Conservation (phyloP, 2,797 vertebrate species). For the Tarsius wallacei region DNA sequence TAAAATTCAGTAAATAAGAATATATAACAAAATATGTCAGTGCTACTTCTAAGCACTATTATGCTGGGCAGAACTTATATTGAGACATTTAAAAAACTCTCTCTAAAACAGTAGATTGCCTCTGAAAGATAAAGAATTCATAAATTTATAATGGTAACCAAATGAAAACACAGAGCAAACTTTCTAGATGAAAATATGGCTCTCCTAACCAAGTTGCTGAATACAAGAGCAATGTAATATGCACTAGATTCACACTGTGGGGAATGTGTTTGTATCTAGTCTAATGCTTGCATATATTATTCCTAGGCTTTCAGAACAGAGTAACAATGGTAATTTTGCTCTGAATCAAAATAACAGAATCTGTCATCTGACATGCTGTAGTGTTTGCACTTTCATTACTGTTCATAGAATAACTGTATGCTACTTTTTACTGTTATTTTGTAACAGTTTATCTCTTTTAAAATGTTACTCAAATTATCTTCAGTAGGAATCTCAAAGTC, state of each 20-base stretch:
- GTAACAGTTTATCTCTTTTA: constrained; percentile 73
- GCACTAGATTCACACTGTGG: constrained; percentile 44
- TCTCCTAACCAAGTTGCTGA: constrained; percentile 68
- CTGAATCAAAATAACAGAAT: constrained; percentile 81
- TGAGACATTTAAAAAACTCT: constrained; percentile 26
- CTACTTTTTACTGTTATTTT: constrained; percentile 77
- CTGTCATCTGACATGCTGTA: constrained; percentile 73
- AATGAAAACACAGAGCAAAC: constrained; percentile 70
- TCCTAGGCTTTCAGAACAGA: constrained; percentile 75
- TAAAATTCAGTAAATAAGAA: constrained; percentile 64
- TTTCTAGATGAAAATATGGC: constrained; percentile 73
- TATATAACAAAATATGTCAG: constrained; percentile 44
- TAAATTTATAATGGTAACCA: constrained; percentile 77
- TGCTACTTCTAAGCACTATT: constrained; percentile 58
- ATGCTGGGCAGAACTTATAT: constrained; percentile 35
- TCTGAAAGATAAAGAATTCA: constrained; percentile 74
- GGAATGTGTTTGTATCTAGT: constrained; percentile 60
- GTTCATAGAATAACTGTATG: constrained; percentile 80
- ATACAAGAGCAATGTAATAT: constrained; percentile 57
- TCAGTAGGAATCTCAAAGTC: constrained; percentile 77
- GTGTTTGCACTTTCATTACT: constrained; percentile 75
- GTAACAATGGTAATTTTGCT: constrained; percentile 81
- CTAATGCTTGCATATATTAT: constrained; percentile 76
- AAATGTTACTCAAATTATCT: constrained; percentile 77
- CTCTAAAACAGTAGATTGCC: constrained; percentile 66